Conservation (phyloP, 2,113 vertebrate genomes). For the Xiphophorus hellerii region DNA sequence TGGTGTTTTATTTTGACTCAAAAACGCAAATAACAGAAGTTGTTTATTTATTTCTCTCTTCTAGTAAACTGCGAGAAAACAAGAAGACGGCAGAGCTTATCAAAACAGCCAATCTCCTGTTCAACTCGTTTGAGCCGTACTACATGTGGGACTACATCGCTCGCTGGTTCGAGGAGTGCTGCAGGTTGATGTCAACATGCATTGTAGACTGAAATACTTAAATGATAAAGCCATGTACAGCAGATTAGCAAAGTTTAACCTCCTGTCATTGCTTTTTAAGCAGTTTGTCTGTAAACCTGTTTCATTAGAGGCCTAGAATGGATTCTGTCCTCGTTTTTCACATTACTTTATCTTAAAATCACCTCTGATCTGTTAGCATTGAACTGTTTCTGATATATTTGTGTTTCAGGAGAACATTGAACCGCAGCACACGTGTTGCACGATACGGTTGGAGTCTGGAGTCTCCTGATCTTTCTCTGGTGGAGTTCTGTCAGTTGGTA, state of each 20-base stretch:
- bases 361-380: neutral
- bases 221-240: neutral
- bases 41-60: conserved; percentile 28
- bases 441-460: conserved; percentile 78
- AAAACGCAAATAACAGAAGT: neutral
- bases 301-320: neutral
- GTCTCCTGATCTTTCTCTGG: conserved; percentile 85
- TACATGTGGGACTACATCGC: conserved; percentile 99
- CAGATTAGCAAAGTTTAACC: too few relatives aligned
- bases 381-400: neutral
- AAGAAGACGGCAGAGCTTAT: conserved; percentile 98
- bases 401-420: conserved; percentile 85
- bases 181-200: conserved; percentile 83
- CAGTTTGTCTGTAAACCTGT: neutral
- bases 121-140: conserved; percentile 99
- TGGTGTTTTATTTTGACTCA: neutral
- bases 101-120: conserved; percentile 98
- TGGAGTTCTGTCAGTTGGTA: conserved; percentile 94
- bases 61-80: conserved; percentile 95
- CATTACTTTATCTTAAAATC: too few relatives aligned
- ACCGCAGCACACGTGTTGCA: conserved; percentile 77
- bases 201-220: neutral
- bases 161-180: conserved; percentile 98
- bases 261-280: neutral
- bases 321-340: too few relatives aligned